Conservation (phyloP, 2,888 invertebrate genomes). For the Axea sp. region DNA sequence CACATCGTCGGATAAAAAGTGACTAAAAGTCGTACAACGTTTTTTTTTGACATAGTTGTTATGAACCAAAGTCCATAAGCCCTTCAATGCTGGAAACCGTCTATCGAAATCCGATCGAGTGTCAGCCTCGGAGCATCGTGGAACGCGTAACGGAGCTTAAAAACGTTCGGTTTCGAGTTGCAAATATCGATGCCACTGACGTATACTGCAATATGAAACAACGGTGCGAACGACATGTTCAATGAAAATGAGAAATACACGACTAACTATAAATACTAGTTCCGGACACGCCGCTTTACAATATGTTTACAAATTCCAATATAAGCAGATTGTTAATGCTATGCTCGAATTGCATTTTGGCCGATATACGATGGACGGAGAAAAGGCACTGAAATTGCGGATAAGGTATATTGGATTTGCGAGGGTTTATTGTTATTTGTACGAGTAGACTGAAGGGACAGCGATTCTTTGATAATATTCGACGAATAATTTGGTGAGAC, state of each 20-base stretch:
- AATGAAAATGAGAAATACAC: conserved; percentile 6
- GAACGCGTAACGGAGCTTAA: conserved; percentile 65
- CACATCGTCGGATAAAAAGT: not conserved
- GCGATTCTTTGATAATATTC: conserved; percentile 5
- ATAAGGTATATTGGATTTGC: conserved; percentile 13
- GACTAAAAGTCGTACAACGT: conserved; percentile 16
- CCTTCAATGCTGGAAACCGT: conserved; percentile 34
- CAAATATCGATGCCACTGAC: conserved; percentile 56
- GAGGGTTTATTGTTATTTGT: conserved; percentile 13
- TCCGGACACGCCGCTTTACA: conserved; percentile 5
- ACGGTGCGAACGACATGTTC: conserved; percentile 16
- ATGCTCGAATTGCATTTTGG: conserved; percentile 4
- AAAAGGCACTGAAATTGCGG: conserved; percentile 1
- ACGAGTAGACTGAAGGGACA: not conserved
- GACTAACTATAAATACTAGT: conserved; percentile 6
- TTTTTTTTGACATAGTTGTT: conserved; percentile 18
- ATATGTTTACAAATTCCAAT: conserved; percentile 9
- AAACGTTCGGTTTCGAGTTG: conserved; percentile 67
- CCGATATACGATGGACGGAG: not conserved
- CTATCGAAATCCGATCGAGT: conserved; percentile 50
- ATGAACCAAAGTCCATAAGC: conserved; percentile 37
- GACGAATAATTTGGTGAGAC: not conserved
- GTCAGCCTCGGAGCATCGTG: conserved; percentile 40
- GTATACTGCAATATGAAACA: conserved; percentile 18
- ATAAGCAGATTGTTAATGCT: conserved; percentile 7